Base-by-base conservation (phyloP, 2,888 invertebrate genomes). In the Buathra laborator region DNA sequence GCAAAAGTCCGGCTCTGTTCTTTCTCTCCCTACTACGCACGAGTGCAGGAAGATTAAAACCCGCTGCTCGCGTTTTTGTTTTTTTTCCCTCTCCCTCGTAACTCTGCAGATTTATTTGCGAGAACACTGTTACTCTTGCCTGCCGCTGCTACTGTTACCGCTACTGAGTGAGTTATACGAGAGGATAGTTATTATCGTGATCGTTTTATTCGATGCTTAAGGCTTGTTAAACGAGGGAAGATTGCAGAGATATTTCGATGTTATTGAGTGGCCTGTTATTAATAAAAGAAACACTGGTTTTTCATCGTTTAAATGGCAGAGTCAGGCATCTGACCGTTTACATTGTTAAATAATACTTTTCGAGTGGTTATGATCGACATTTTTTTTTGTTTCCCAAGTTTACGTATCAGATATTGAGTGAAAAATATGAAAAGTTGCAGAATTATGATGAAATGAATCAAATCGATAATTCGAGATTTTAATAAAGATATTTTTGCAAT, bases 31-130 rank as follows among this genome's bases (percentile, higher is more conserved):
- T 53, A 51, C 62, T 62, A 62, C 64, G 32, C 29, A 62, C 83
- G 75, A 70, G 78, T 71, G 29, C 74, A 59, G 81, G 32, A 81
- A 81, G 84, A 84, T 84, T 81, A 81, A 83, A 84, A 78, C 74
- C 76, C 83, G 74, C 67, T 86, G 80, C 74, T 81, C 56, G 77
- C 53, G 77, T 68, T 83, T 59, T 37, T 53, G 51, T 32, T 37
- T 53, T 62, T 32, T 64, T 19, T 48, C 43, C 24, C 24, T 77
- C 10, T 71, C 29, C 62, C 68, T 72, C 72, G 81, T 78, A 81
- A 78, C 81, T 74, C 66, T 44, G 74, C 79, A 62, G 80, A 86
- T 85, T 81, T 79, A 83, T 83, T 71, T 76, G 77, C 48, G 80
- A 66, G n/a, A 78, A 83, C 75, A 71, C 70, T 80, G 82, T 86